Percentiles rank a stretch among this genome's conserved stretches.
Conservation (phyloP, 2,113 vertebrate species). For the Petroica traversi region DNA sequence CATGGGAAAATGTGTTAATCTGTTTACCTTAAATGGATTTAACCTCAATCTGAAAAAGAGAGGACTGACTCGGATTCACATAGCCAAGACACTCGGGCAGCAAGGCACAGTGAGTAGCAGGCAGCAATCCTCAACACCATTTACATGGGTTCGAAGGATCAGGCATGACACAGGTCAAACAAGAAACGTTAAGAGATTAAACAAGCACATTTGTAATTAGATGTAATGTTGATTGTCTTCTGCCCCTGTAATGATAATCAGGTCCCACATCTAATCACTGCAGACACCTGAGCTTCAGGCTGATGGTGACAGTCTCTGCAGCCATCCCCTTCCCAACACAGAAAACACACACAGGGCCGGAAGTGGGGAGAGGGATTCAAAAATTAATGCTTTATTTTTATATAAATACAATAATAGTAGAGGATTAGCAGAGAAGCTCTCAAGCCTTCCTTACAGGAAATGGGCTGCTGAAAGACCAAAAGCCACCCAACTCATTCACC, state of each 20-base stretch:
- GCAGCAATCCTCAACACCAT: not conserved
- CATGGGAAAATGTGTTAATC: conserved; percentile 67
- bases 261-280: not conserved
- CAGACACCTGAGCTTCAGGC: not conserved
- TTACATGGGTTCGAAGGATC: not conserved
- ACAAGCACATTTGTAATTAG: conserved; percentile 15
- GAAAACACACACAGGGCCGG: fast-evolving
- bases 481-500: fast-evolving
- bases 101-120: not conserved
- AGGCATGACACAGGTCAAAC: not conserved
- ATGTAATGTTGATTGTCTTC: not conserved
- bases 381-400: not conserved
- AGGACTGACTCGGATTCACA: not conserved
- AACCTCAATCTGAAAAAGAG: conserved; percentile 51
- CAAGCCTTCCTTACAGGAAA: not conserved
- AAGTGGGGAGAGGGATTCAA: not conserved
- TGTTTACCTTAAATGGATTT: conserved; percentile 72
- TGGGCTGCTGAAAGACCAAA: not conserved
- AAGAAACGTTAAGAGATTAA: conserved; percentile 16
- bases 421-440: not conserved
- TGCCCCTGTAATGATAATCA: not conserved
- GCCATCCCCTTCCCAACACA: not conserved
- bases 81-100: not conserved
- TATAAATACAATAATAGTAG: not conserved
- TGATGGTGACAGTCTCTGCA: not conserved